phyloP scores from a whole-genome alignment of 2,797 vertebrate genomes.

The Cossypha heuglini region DNA sequence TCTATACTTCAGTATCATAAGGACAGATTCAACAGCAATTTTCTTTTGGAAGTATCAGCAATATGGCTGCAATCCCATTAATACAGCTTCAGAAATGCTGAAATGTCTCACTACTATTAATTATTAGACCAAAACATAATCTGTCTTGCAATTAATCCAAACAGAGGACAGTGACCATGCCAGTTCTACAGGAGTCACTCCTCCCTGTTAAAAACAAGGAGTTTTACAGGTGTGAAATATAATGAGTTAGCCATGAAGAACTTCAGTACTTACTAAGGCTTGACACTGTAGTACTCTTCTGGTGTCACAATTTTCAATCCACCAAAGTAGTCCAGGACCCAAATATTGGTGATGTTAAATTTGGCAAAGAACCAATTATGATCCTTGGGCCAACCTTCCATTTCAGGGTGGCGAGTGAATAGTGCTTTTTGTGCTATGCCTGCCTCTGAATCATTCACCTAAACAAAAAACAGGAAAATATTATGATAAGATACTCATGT shows the following conservation, averaged over 20 bases:
- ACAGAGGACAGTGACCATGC: not conserved
- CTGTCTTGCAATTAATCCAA: not conserved
- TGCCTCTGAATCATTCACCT: constrained; percentile 85
- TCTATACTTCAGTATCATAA: not conserved
- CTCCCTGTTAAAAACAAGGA: not conserved
- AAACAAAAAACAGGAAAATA: not conserved
- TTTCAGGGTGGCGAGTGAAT: constrained; percentile 91
- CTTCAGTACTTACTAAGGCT: constrained; percentile 72
- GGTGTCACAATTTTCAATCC: constrained; percentile 88
- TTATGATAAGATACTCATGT: not conserved
- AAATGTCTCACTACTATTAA: not conserved
- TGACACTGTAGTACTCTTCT: constrained; percentile 86
- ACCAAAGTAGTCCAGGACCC: constrained; percentile 94
- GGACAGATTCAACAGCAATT: not conserved
- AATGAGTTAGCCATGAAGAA: not conserved
- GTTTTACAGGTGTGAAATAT: not conserved
- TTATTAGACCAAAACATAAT: not conserved
- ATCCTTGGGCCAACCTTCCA: constrained; percentile 87
- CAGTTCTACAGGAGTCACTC: not conserved
- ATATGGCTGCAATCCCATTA: not conserved
- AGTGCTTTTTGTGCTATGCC: constrained; percentile 81
- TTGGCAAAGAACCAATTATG: constrained; percentile 95
- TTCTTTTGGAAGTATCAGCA: not conserved
- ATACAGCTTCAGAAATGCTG: not conserved
- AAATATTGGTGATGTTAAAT: constrained; percentile 91